Percentiles rank a stretch among this genome's conserved stretches.
Evolutionary conservation across 1,140 invertebrate species (phyloP).

Genomic region (Bombus sibiricus): DNA sequence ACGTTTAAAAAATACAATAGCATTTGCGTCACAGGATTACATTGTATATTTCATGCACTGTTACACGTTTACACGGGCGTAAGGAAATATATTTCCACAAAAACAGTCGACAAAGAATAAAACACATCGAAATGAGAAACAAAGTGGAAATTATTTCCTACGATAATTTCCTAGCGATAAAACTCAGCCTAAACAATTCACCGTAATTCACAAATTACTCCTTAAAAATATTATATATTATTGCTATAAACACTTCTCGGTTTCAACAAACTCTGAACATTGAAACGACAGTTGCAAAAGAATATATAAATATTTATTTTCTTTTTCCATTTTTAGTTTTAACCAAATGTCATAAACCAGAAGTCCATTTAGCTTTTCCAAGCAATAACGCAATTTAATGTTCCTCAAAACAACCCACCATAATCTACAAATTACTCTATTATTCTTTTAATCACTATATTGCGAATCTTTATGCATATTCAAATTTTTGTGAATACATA

Average conservation of each 20-base stretch:
- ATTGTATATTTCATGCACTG: no score
- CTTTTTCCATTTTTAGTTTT: not conserved
- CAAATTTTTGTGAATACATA: no score
- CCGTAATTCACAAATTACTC: not conserved
- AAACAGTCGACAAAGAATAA: no score
- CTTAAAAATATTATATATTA: not conserved
- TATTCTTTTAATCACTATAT: not conserved
- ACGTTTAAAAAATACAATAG: no score
- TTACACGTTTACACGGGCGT: no score
- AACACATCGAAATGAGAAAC: no score
- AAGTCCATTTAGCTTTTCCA: not conserved
- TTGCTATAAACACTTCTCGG: not conserved
- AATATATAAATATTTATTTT: not conserved
- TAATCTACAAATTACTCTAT: not conserved
- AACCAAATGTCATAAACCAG: not conserved
- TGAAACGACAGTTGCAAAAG: no score
- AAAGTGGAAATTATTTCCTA: not conserved
- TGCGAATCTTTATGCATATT: no score
- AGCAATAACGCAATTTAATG: not conserved
- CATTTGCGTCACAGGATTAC: no score
- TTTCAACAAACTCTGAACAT: not conserved
- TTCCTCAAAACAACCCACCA: not conserved
- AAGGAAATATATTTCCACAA: no score
- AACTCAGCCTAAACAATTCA: not conserved
- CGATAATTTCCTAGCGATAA: not conserved